Evolutionary conservation across 2,797 vertebrate genomes (phyloP).

Genomic region (Gymnodraco acuticeps): DNA sequence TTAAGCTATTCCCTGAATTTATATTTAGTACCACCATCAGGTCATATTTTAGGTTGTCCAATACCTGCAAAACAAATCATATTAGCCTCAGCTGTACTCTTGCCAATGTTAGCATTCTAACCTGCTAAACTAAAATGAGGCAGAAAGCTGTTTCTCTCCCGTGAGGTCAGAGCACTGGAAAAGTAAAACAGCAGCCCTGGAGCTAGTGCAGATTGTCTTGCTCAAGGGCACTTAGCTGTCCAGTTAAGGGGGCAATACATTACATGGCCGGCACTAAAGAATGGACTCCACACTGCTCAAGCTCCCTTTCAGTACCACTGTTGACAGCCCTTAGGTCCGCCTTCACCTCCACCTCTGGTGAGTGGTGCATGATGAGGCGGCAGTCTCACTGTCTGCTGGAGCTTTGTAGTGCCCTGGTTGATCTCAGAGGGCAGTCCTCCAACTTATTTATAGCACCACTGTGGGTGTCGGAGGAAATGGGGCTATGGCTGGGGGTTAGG

Average conservation of each 20-base stretch:
- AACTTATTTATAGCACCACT: slow-evolving; percentile 73
- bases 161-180: background rate
- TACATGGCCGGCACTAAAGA: slow-evolving; percentile 2
- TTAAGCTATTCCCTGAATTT: background rate
- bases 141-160: background rate
- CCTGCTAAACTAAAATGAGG: background rate
- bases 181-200: background rate
- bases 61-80: background rate
- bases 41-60: background rate
- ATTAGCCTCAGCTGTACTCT: background rate
- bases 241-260: background rate
- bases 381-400: slow-evolving; percentile 59
- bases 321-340: slow-evolving; percentile 23
- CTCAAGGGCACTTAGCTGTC: slow-evolving; percentile 19
- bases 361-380: slow-evolving; percentile 58
- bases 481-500: slow-evolving; percentile 62
- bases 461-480: slow-evolving; percentile 76
- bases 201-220: background rate
- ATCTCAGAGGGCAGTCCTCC: slow-evolving; percentile 66
- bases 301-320: slow-evolving; percentile 25
- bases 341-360: slow-evolving; percentile 42
- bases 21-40: background rate
- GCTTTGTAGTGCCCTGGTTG: slow-evolving; percentile 60
- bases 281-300: slow-evolving; percentile 8
- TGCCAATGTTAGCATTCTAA: background rate